These are phyloP conservation scores for Eira barbara DNA, from an alignment of 2,113 vertebrate species.

Conservation along the genomic window DNA sequence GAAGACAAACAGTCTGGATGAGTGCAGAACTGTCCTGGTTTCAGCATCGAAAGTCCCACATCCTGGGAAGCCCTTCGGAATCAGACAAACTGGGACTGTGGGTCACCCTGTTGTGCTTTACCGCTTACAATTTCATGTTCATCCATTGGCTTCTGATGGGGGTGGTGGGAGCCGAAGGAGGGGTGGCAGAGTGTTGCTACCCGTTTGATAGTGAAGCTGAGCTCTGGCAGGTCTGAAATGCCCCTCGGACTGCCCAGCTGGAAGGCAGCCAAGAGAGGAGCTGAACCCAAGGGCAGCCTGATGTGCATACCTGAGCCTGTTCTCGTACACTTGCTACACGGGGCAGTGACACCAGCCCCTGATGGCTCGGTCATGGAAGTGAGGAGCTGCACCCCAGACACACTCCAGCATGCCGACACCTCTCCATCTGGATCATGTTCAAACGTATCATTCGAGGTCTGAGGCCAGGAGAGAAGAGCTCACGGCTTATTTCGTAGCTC, in stretches of 20 bases:
- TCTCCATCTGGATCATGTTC: background rate
- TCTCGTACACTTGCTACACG: fast-evolving
- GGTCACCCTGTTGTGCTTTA: background rate
- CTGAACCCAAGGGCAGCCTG: background rate
- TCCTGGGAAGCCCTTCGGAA: background rate
- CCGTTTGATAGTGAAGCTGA: background rate
- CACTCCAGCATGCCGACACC: too few species aligned
- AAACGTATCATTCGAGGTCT: background rate
- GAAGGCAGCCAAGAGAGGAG: background rate
- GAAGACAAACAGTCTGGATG: background rate
- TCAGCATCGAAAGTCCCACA: background rate
- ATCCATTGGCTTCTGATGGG: background rate
- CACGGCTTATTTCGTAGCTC: background rate
- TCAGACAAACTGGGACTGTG: background rate
- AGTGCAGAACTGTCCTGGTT: background rate
- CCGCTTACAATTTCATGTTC: background rate
- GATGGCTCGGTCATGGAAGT: fast-evolving
- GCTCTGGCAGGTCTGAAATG: background rate
- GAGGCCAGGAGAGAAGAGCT: background rate
- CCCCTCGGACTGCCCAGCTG: background rate
- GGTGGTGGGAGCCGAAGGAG: too few species aligned
- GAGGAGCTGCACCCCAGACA: background rate
- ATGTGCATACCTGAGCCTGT: background rate
- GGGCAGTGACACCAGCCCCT: background rate
- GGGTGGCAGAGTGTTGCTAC: background rate